Conservation (phyloP, 2,888 invertebrate species). For the Orchestes rusci region DNA sequence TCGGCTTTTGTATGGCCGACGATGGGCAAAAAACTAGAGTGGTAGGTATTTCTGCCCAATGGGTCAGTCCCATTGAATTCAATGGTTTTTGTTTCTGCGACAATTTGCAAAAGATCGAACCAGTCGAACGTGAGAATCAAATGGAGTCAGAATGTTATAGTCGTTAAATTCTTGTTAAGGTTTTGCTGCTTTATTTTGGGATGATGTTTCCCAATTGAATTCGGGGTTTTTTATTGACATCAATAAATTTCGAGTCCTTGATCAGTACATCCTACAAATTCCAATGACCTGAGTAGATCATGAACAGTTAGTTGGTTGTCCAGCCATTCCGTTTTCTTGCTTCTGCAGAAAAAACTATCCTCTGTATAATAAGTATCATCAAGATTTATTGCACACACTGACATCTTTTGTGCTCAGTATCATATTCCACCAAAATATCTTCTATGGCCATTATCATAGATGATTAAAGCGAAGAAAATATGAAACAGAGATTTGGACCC, state of each 20-base stretch:
- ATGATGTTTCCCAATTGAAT: slow-evolving; percentile 2
- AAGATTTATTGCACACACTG: too few species aligned
- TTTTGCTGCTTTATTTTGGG: slow-evolving; percentile 11
- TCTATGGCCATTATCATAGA: too few species aligned
- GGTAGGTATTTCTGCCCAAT: slow-evolving; percentile 21
- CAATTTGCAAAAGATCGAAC: slow-evolving; percentile 25
- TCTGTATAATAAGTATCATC: too few species aligned
- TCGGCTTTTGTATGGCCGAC: slow-evolving; percentile 28
- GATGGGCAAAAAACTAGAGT: slow-evolving; percentile 16
- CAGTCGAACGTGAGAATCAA: slow-evolving; percentile 24
- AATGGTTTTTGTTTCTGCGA: slow-evolving; percentile 20
- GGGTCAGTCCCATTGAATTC: slow-evolving; percentile 24
- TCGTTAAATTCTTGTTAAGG: slow-evolving; percentile 22
- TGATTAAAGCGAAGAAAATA: too few species aligned
- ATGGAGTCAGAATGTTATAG: slow-evolving; percentile 24
- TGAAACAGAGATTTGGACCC: too few species aligned
- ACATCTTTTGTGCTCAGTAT: too few species aligned
- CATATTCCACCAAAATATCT: too few species aligned
- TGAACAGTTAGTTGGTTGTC: too few species aligned
- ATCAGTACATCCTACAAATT: too few species aligned
- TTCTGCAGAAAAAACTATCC: too few species aligned
- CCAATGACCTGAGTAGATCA: too few species aligned
- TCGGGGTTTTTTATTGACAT: neutral
- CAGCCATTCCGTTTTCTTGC: too few species aligned
- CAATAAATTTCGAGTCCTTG: neutral